Evolutionary conservation across 2,797 vertebrate genomes (phyloP), one percentile per base, ranked within the genome.

Genomic region (Halcyon chelicuti): DNA sequence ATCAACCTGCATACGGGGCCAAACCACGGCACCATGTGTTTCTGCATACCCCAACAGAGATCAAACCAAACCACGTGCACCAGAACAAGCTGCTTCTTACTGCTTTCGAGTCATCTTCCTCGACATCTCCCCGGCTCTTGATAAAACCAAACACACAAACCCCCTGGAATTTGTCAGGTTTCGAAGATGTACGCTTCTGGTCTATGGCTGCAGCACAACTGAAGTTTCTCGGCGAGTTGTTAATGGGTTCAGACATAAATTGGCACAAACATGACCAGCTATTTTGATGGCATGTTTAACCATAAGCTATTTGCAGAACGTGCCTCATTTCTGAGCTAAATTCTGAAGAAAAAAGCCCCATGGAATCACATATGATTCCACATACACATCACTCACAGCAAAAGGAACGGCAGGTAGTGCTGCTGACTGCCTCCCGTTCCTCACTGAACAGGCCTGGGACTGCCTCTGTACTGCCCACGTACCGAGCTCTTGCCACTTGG

Each of bases 121-220:
- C 54, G 23, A 2, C 26, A 18, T 44, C 66, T 66, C 37, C 31
- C 12, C 42, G 31, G 28, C 40, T 86, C 20, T 14, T 18, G 47
- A 23, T 7, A 10, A 81, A 66, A 55, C 3, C 17, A 23, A 49
- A 44, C 1, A 0, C 10, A 28, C 12, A 49, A 39, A 28, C 5
- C 2, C 15, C 14, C 51, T 20, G 19, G 7, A 18, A 40, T 15
- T 17, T 21, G 23, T 3, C 23, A 57, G 16, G 26, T 57, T 73
- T 61, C 18, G 0, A 29, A 77, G n/a, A 75, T 0, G 0, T 4
- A 35, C 0, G 1, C 17, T 39, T 46, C 39, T 20, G 4, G 21
- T 67, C 51, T 5, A 31, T 1, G 9, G 9, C 12, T 44, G 21
- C 4, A 33, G 31, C 23, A 73, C 28, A 68, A 19, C 33, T 11